Conservation (phyloP, 1,140 invertebrate genomes). For the Heliconius melpomene region DNA sequence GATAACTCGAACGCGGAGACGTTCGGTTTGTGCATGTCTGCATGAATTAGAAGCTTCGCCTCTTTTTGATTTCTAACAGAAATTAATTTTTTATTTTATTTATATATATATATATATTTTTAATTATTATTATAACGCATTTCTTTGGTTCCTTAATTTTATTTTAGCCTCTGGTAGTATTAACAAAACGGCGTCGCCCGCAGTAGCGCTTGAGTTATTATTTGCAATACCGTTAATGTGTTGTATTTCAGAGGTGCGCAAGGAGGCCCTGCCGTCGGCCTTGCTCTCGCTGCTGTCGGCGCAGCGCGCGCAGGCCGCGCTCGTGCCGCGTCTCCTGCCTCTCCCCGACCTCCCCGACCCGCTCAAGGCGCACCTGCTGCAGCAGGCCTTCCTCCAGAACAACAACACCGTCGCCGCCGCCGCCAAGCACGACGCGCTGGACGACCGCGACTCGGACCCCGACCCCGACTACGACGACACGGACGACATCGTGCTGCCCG, state of each 20-base stretch:
- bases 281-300: slow-evolving; percentile 68
- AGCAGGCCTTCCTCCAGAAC: slow-evolving; percentile 70
- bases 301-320: slow-evolving; percentile 57
- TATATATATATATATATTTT: slow-evolving; percentile 43
- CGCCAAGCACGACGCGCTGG: slow-evolving; percentile 44
- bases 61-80: slow-evolving; percentile 78
- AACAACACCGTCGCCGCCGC: slow-evolving; percentile 63
- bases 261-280: slow-evolving; percentile 66
- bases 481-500: slow-evolving; percentile 78
- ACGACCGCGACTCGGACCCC: slow-evolving; percentile 60
- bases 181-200: slow-evolving; percentile 65
- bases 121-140: slow-evolving; percentile 74
- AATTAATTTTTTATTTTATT: slow-evolving; percentile 60
- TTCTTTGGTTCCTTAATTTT: slow-evolving; percentile 81
- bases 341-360: slow-evolving; percentile 30
- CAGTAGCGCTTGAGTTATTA: slow-evolving; percentile 71
- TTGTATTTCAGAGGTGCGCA: slow-evolving; percentile 73
- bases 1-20: slow-evolving; percentile 58
- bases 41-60: slow-evolving; percentile 80
- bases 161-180: slow-evolving; percentile 79
- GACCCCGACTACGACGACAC: slow-evolving; percentile 75
- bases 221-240: slow-evolving; percentile 75
- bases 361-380: slow-evolving; percentile 62
- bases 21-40: slow-evolving; percentile 78
- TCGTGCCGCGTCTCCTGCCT: slow-evolving; percentile 51